Percentiles rank a stretch among this genome's conserved stretches.
Conservation (phyloP, 2,113 vertebrate genomes). For the Garra rufa region DNA sequence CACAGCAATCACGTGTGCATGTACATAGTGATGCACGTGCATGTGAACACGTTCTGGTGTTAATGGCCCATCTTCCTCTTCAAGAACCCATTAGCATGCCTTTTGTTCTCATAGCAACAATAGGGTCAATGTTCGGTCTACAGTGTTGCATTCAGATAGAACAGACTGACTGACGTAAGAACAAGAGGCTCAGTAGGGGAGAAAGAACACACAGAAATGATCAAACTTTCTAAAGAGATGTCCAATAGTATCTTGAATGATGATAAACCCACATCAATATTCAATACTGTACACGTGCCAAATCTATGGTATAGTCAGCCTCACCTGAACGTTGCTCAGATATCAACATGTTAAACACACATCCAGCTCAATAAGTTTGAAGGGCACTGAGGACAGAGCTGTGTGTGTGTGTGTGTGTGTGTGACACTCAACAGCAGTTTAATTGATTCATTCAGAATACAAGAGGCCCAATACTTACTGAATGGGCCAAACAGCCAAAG, state of each 20-base stretch:
- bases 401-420: neutral
- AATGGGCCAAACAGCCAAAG: conserved; percentile 2
- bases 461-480: conserved; percentile 39
- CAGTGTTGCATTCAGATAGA: conserved; percentile 56
- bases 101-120: conserved; percentile 74
- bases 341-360: neutral
- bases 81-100: conserved; percentile 66
- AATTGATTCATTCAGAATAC: conserved; percentile 39
- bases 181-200: conserved; percentile 6
- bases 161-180: conserved; percentile 34
- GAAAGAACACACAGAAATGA: neutral
- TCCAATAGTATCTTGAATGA: neutral
- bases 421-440: conserved; percentile 29
- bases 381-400: neutral
- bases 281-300: neutral
- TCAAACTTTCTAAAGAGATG: neutral
- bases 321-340: neutral
- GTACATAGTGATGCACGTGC: neutral
- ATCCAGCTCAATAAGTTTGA: conserved; percentile 31
- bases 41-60: neutral
- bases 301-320: neutral
- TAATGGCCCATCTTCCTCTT: conserved; percentile 23
- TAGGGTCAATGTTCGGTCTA: conserved; percentile 71
- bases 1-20: neutral
- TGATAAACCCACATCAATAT: neutral